These are phyloP conservation scores for Acanthoscelides obtectus DNA, from an alignment of 2,888 invertebrate genomes.

Conservation along the genomic window DNA sequence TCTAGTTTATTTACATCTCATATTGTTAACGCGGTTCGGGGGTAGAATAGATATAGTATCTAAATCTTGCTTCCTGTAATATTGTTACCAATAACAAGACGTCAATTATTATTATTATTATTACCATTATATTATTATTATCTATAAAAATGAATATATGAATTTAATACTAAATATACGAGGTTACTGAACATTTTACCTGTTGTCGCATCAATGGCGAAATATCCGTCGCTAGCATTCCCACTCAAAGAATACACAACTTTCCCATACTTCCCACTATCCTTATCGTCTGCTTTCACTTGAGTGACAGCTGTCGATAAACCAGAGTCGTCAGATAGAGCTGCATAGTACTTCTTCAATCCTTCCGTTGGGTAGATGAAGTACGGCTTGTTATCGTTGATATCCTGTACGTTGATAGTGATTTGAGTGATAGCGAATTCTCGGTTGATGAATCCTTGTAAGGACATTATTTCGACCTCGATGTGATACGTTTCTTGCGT, in stretches of 20 bases:
- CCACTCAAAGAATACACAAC: slow-evolving; percentile 60
- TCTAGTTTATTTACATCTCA: too few species aligned
- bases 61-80: too few species aligned
- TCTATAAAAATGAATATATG: too few species aligned
- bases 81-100: too few species aligned
- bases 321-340: slow-evolving; percentile 68
- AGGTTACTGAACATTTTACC: too few species aligned
- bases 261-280: slow-evolving; percentile 78
- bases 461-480: slow-evolving; percentile 72
- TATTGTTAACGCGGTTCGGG: too few species aligned
- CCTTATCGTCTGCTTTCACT: slow-evolving; percentile 74
- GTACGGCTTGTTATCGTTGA: slow-evolving; percentile 84
- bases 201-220: slow-evolving; percentile 61
- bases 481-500: slow-evolving; percentile 65
- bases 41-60: too few species aligned
- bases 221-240: slow-evolving; percentile 56
- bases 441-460: slow-evolving; percentile 76
- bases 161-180: too few species aligned
- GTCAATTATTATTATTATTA: too few species aligned
- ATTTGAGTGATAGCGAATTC: slow-evolving; percentile 70
- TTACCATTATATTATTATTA: too few species aligned
- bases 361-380: slow-evolving; percentile 63
- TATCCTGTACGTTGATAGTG: slow-evolving; percentile 77
- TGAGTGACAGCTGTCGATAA: slow-evolving; percentile 74
- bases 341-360: slow-evolving; percentile 69